Base-by-base conservation (phyloP, 2,888 invertebrate species). In the Stomorhina lunata region DNA sequence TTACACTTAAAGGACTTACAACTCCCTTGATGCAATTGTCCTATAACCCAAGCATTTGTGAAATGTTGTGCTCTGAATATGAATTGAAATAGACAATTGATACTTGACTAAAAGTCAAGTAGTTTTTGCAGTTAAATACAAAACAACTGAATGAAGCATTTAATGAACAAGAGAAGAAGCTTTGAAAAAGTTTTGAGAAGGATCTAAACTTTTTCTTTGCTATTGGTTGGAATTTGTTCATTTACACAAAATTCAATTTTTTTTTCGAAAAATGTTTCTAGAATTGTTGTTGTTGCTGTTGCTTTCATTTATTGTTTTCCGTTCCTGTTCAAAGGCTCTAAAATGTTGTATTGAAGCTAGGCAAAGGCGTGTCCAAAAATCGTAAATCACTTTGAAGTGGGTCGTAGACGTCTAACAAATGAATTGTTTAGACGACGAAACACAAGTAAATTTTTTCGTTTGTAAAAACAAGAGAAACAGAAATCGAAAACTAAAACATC, bases 351-450 rank as follows among this genome's bases (percentile, higher is more conserved):
- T n/a, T n/a, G n/a, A n/a, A 73, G 90, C 87, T 89, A 88, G 90
- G 88, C 87, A 87, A 89, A 86, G 90, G 90, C 90, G 90, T 90
- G 88, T 87, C 90, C 80, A 84, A 85, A 84, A 88, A 89, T 89
- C 90, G 90, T 90, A 90, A 90, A 90, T 90, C 90, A 90, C 89
- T 89, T 90, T 90, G 90, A 90, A 90, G 90, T 90, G 90, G 90
- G 90, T 89, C 90, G 89, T 87, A 87, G 89, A 87, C 87, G 88
- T 80, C 88, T 87, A 87, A 88, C 87, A 87, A 86, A 84, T 83
- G 84, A 84, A 84, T 69, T 34, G 59, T 32, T 25, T 77, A 69
- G 50, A 69, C 2, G 25, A 59, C 32, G 34, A 57, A 86, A 86
- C 87, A 85, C 85, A 85, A 88, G 88, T 86, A 85, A 85, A 80